These are phyloP conservation scores for Cavia aperea DNA, from an alignment of 2,113 vertebrate genomes.

Conservation along the genomic window DNA sequence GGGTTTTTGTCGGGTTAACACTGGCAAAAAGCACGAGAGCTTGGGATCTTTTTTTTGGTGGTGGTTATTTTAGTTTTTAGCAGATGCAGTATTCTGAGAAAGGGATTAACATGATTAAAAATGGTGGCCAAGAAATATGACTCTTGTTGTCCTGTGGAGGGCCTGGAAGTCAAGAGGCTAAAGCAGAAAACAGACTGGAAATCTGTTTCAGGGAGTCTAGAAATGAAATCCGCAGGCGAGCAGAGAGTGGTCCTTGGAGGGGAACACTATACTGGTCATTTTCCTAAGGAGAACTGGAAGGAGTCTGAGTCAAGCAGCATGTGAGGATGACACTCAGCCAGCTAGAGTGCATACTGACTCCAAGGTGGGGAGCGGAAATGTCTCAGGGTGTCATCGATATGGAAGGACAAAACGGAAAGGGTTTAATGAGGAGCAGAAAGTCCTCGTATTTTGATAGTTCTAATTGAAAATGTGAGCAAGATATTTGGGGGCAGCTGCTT, in stretches of 20 bases:
- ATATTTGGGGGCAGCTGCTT: neutral
- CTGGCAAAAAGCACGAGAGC: neutral
- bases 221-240: conserved; percentile 41
- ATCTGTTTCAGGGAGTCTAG: conserved; percentile 49
- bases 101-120: conserved; percentile 55
- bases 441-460: neutral
- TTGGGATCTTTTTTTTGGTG: neutral
- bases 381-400: neutral
- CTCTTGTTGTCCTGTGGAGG: conserved; percentile 58
- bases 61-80: neutral
- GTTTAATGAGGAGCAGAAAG: neutral
- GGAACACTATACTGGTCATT: conserved; percentile 37
- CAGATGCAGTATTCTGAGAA: conserved; percentile 54
- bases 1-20: conserved; percentile 17
- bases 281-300: conserved; percentile 48
- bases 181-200: conserved; percentile 62
- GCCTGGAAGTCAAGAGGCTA: conserved; percentile 38
- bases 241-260: neutral
- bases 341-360: neutral
- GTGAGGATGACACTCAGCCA: neutral
- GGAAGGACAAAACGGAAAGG: neutral
- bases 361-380: neutral
- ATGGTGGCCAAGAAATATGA: conserved; percentile 59
- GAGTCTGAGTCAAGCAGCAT: conserved; percentile 18
- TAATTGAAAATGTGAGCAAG: neutral